A percentile compares a stretch with the other conserved stretches of the same genome.
These are phyloP conservation scores for Epinephelus coioides DNA, from an alignment of 2,797 vertebrate genomes.

Conservation along the genomic window DNA sequence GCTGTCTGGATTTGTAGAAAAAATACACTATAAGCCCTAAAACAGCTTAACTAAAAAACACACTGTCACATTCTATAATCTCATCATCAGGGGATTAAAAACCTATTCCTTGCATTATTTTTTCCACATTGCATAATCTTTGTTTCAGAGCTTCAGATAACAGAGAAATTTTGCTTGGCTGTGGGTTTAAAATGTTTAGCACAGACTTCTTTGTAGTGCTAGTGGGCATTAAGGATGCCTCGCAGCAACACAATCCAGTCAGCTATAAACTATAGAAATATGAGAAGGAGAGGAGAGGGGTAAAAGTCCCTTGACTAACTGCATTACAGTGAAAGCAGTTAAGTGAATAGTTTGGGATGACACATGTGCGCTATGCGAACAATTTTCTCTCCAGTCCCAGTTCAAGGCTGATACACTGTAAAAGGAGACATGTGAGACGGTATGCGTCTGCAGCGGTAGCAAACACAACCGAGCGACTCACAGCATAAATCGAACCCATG, in stretches of 20 bases:
- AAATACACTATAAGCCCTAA: neutral
- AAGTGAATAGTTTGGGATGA: conserved; percentile 50
- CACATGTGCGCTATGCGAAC: conserved; percentile 44
- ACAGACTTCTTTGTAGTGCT: conserved; percentile 40
- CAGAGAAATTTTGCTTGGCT: neutral
- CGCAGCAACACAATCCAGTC: conserved; percentile 41
- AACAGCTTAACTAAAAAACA: no score
- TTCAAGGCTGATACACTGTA: conserved; percentile 37
- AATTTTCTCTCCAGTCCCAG: conserved; percentile 22
- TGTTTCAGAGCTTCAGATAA: conserved; percentile 8
- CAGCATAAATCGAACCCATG: conserved; percentile 44
- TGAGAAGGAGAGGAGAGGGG: neutral
- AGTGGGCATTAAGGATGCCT: conserved; percentile 16
- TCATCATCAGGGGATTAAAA: neutral
- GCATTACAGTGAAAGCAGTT: conserved; percentile 35
- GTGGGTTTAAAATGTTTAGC: neutral
- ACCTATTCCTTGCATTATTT: neutral
- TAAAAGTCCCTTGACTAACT: conserved; percentile 18
- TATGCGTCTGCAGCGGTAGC: conserved; percentile 46
- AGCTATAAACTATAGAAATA: neutral
- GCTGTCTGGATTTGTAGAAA: neutral
- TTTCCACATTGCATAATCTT: neutral
- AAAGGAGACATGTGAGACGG: conserved; percentile 49
- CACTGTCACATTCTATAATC: no score
- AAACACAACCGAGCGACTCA: conserved; percentile 25